Evolutionary conservation across 2,113 vertebrate genomes (phyloP).

Genomic region (Xenopus tropicalis): DNA sequence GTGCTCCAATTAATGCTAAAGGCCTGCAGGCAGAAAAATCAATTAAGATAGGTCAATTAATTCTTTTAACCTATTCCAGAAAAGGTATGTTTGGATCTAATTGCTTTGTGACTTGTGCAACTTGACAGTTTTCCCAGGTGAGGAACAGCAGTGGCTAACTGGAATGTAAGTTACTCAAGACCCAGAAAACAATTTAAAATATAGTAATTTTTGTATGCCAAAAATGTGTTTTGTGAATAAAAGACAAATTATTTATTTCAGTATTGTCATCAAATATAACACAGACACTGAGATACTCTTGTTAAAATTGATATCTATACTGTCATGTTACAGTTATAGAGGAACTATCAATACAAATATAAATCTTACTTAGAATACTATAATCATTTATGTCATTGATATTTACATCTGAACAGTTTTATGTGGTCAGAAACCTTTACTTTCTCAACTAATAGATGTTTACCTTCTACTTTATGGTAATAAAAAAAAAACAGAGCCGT

Average conservation of each 20-base stretch:
- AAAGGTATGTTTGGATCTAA: conserved; percentile 36
- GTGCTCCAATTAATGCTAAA: conserved; percentile 27
- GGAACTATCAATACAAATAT: too few species aligned
- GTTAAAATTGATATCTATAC: too few species aligned
- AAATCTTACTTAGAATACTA: too few species aligned
- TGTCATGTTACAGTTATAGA: too few species aligned
- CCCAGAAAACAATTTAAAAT: conserved; percentile 12
- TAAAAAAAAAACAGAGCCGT: too few species aligned
- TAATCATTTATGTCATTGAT: too few species aligned
- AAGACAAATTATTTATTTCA: neutral
- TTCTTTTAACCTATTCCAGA: conserved; percentile 29
- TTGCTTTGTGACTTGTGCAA: conserved; percentile 30
- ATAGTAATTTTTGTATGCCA: neutral
- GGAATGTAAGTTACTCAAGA: conserved; percentile 19
- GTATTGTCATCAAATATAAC: too few species aligned
- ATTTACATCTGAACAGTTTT: too few species aligned
- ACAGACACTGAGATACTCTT: too few species aligned
- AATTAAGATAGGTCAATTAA: conserved; percentile 27
- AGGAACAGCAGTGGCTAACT: conserved; percentile 22
- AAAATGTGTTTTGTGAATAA: neutral
- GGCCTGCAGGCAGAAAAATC: conserved; percentile 26
- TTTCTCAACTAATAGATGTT: too few species aligned
- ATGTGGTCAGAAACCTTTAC: too few species aligned
- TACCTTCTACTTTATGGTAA: too few species aligned
- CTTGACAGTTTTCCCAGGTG: conserved; percentile 25